Evolutionary conservation across 2,113 vertebrate species (phyloP).

Genomic region (Apteryx mantelli): DNA sequence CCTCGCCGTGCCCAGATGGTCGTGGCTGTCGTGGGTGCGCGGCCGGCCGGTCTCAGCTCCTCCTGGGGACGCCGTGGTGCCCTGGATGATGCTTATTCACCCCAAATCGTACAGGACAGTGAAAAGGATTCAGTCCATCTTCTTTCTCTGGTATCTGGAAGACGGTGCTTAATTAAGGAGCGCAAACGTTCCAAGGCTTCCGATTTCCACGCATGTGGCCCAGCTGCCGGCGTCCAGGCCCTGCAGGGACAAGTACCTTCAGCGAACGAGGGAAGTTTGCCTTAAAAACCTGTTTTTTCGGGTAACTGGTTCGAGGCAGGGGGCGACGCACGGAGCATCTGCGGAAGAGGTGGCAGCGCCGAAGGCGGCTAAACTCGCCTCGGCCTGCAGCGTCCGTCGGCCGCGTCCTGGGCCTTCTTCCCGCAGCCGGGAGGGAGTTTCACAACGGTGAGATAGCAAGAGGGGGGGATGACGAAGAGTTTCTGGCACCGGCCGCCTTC

Average conservation of each 20-base stretch:
- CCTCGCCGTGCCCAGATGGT: too few relatives aligned
- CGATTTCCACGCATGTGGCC: neutral
- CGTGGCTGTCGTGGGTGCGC: too few relatives aligned
- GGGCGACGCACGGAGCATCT: neutral
- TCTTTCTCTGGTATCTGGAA: neutral
- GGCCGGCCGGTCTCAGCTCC: too few relatives aligned
- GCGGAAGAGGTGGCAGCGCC: fast-evolving
- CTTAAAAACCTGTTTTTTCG: fast-evolving
- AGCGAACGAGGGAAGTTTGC: too few relatives aligned
- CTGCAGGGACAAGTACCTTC: neutral
- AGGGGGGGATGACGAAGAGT: neutral
- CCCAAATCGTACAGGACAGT: neutral
- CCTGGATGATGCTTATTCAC: neutral
- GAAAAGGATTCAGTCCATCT: neutral
- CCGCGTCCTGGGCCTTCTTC: fast-evolving
- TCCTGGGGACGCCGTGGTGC: neutral
- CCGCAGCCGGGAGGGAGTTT: neutral
- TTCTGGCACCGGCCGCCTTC: neutral
- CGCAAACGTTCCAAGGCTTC: fast-evolving
- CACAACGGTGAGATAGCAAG: fast-evolving
- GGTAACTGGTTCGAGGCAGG: fast-evolving
- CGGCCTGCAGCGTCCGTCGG: fast-evolving
- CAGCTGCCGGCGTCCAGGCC: neutral
- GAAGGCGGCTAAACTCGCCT: fast-evolving
- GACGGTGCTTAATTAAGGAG: neutral